These are phyloP conservation scores for Adrianichthys oophorus DNA, from an alignment of 2,797 vertebrate genomes.

Conservation along the genomic window DNA sequence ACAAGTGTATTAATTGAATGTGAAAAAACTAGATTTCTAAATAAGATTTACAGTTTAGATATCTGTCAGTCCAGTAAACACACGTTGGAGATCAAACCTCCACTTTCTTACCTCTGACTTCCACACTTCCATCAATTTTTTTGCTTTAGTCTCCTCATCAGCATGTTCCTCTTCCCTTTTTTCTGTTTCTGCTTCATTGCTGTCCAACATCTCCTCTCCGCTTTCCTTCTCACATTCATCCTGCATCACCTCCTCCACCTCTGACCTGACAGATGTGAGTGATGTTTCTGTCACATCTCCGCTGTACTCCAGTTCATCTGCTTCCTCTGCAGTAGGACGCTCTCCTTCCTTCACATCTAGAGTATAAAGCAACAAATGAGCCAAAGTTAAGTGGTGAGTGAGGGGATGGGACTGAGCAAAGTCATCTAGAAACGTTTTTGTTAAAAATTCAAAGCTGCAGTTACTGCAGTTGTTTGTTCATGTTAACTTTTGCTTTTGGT, in stretches of 20 bases:
- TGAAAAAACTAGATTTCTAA: too few species aligned
- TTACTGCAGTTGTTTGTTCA: too few species aligned
- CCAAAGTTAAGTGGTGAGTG: too few species aligned
- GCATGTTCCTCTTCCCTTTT: background rate
- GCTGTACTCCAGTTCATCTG: background rate
- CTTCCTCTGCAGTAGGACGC: background rate
- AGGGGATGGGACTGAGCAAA: too few species aligned
- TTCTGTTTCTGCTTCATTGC: background rate
- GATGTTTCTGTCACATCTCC: constrained; percentile 8
- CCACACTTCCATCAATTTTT: constrained; percentile 15
- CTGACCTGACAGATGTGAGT: constrained; percentile 2
- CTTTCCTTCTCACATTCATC: background rate
- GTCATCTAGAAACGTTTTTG: too few species aligned
- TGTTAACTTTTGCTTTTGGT: too few species aligned
- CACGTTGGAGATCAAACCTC: background rate
- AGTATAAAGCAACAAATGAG: too few species aligned
- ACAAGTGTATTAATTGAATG: too few species aligned
- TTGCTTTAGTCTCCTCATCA: constrained; percentile 11
- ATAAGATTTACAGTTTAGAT: too few species aligned
- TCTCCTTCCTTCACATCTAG: constrained; percentile 27
- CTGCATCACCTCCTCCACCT: background rate
- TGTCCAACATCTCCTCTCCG: constrained; percentile 1
- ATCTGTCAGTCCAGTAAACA: background rate
- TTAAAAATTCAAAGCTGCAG: too few species aligned
- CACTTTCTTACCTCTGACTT: constrained; percentile 51